These are phyloP conservation scores for Pachyramphus minor DNA, from an alignment of 2,113 vertebrate genomes.

Conservation along the genomic window DNA sequence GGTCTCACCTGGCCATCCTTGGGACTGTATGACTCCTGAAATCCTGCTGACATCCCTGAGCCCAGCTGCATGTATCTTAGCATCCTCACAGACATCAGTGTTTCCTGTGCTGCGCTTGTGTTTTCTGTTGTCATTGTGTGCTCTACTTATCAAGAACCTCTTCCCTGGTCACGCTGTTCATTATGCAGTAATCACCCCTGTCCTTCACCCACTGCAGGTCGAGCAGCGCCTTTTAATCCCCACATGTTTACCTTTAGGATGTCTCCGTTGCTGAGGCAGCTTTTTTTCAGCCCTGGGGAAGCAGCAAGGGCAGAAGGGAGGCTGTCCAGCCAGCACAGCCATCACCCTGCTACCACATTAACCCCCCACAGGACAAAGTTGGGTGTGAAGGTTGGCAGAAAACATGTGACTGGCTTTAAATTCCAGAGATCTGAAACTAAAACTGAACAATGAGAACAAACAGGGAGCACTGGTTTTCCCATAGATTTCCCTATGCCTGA, in stretches of 20 bases:
- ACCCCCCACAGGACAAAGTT: accelerated
- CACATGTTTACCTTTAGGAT: neutral
- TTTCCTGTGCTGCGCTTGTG: neutral
- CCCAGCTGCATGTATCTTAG: accelerated
- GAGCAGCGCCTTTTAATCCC: neutral
- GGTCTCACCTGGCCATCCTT: neutral
- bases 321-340: neutral
- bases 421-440: neutral
- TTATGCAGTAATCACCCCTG: neutral
- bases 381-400: neutral
- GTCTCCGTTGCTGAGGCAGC: neutral
- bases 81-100: neutral
- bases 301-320: neutral
- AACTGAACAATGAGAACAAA: neutral
- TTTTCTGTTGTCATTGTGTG: neutral
- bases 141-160: neutral
- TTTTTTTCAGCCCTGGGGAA: neutral
- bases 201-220: neutral
- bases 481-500: neutral
- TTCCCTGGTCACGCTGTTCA: neutral
- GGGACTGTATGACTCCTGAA: neutral
- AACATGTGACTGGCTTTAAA: neutral
- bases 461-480: neutral
- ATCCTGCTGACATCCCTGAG: neutral
- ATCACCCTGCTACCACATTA: neutral